Evolutionary conservation across 2,797 vertebrate genomes (phyloP), one percentile per base, ranked within the genome.

Genomic region (Rhadinocentrus ornatus): DNA sequence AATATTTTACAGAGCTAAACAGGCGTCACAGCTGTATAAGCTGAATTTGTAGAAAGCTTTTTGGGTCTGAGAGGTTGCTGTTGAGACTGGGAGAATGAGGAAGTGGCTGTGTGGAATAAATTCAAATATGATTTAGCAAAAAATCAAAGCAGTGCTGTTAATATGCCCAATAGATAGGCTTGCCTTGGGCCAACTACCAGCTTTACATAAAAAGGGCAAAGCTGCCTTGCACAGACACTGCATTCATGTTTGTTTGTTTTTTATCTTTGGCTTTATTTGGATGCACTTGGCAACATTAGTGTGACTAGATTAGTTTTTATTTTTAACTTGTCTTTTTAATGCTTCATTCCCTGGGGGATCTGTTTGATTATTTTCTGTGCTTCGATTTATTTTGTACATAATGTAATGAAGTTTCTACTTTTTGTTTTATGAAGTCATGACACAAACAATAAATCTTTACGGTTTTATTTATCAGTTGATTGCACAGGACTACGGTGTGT

Each of bases 81-180:
- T 24, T 37, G 18, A 44, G 48, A 39, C 69, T 66, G 16, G 57
- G 54, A 44, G 24, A 69, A 65, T 67, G 52, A 61, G 69, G 69
- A 66, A 81, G 66, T 56, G 50, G 69, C 58, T 66, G 35, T 60
- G 68, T 85, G 59, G 54, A 78, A 75, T 76, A 67, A 79, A 79
- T 57, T 57, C 48, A 35, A 3, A 71, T 74, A 64, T 84, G 68
- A 61, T 77, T 58, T 71, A 78, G 71, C 73, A 81, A 83, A 71
- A 79, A 83, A 55, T 65, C 56, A 18, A 60, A 64, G 59, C 60
- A 46, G 53, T 37, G 55, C 63, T 82, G 63, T 75, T 84, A 86
- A 82, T 81, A 77, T 55, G 69, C 66, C 63, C 35, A 1, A 78
- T 81, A 78, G 88, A 83, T 87, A 76, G 71, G 46, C 63, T 78